Evolutionary conservation across 2,113 vertebrate genomes (phyloP), one percentile per base, ranked within the genome.

Genomic region (Anhinga rufa): DNA sequence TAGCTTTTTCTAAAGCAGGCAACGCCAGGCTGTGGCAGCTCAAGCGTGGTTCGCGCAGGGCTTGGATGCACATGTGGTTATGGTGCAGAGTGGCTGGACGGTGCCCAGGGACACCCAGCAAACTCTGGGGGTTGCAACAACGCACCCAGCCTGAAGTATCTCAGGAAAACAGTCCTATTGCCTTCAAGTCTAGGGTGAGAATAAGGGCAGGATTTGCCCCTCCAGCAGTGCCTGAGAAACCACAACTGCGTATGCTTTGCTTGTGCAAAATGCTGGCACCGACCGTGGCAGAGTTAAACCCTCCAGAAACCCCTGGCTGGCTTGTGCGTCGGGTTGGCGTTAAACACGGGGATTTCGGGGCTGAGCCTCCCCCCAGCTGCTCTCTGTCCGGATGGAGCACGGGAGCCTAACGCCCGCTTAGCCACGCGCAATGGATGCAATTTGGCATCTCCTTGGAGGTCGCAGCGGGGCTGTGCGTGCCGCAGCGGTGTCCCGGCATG

Each of bases 341-440:
- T 64, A 77, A 91, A 65, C 20, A 31, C 0, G 3, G 40, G 55
- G 71, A 31, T 77, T 2, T 86, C 1, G 8, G 70, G 80, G 36
- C 72, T 42, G 54, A 62, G 14, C 57, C 18, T 66, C 21, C 31
- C 58, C 9, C 31, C 17, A 46, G 66, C 79, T 28, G 64, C 82
- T 70, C 18, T 31, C 57, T 31, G 25, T 14, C 48, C 1, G 1
- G n/a, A 1, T 8, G 31, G n/a, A 71, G 46, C 14, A 0, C 0
- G 3, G 18, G 8, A 34, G 12, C 55, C 65, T 55, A 10, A 18
- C 0, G 7, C 57, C 21, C 3, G 1, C 4, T 5, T 49, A 70
- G 60, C 34, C 79, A 6, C 4, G 2, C 9, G 2, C 34, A 24
- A 9, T 3, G 26, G 89, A 16, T 51, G 86, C 29, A 4, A 0